Evolutionary conservation across 2,888 invertebrate genomes (phyloP), one percentile per base, ranked within the genome.

Genomic region (Helleia helle): DNA sequence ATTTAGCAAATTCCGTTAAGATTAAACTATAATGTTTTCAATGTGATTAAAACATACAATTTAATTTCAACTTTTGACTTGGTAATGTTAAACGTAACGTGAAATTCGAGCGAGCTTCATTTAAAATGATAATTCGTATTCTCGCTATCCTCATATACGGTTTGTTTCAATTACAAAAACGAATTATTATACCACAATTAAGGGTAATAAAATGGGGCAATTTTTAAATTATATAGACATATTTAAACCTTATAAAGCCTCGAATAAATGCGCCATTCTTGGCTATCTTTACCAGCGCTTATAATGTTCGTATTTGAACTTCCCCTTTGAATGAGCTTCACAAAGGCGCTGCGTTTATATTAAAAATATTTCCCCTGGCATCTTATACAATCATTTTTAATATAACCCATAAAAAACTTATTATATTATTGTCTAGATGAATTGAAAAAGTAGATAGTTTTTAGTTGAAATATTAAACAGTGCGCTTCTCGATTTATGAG

Each of bases 291-390:
- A 52, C 53, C 49, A 52, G 47, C 52, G 55, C 57, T 46, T 50
- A 51, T 62, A 63, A 56, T 56, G 55, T 58, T 54, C 53, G 50
- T 56, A 59, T 65, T 64, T 62, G 60, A 58, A 55, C 59, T 55
- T 63, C 61, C 65, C 59, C 60, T 62, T 56, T 60, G 57, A 58
- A 60, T 63, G 56, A 58, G 56, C 48, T 52, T 49, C 59, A 60
- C 59, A 59, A 62, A 62, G 41, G 41, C 44, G 36, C 60, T 51
- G 50, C 47, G 50, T 49, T 58, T 60, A 60, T 65, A 69, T 67
- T 68, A 65, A 68, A 64, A 67, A 64, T 59, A 59, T 61, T 63
- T 60, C 49, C 12, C 8, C 31, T n/a, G 12, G 4, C 12, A 17
- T 49, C 51, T 51, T 53, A 57, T 55, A 53, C 54, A 59, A 55